Conservation (phyloP, 2,113 vertebrate genomes). For the Tonatia bakeri region DNA sequence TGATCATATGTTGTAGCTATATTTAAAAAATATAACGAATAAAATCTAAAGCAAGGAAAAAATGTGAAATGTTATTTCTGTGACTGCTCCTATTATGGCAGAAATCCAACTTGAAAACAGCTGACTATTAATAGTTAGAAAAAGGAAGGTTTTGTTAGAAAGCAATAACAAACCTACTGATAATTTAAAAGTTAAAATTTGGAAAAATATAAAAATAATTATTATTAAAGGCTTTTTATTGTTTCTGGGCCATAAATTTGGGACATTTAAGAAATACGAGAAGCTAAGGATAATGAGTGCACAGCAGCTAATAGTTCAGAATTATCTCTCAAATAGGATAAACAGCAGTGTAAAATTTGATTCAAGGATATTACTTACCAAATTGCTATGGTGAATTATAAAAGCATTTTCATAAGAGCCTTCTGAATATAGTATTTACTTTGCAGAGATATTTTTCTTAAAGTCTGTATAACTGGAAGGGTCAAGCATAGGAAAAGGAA, state of each 20-base stretch:
- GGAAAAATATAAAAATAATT: background rate
- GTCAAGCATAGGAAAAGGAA: background rate
- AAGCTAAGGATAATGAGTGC: background rate
- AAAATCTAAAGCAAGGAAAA: background rate
- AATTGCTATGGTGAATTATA: background rate
- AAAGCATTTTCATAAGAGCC: background rate
- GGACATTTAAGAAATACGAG: background rate
- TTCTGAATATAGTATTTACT: background rate
- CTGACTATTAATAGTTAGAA: background rate
- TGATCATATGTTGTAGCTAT: background rate
- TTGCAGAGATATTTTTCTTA: background rate
- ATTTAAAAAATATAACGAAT: background rate
- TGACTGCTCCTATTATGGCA: background rate
- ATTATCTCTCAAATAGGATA: background rate
- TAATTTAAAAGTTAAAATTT: constrained; percentile 17
- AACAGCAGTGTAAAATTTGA: background rate
- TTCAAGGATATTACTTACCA: background rate
- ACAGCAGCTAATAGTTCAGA: background rate
- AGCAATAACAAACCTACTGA: background rate
- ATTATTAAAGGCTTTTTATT: background rate
- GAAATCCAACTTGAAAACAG: background rate
- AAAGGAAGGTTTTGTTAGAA: background rate
- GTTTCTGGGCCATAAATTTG: background rate
- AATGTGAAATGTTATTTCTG: background rate
- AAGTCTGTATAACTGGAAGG: background rate